Evolutionary conservation across 2,797 vertebrate genomes (phyloP).

Genomic region (Hoplostethus atlanticus): DNA sequence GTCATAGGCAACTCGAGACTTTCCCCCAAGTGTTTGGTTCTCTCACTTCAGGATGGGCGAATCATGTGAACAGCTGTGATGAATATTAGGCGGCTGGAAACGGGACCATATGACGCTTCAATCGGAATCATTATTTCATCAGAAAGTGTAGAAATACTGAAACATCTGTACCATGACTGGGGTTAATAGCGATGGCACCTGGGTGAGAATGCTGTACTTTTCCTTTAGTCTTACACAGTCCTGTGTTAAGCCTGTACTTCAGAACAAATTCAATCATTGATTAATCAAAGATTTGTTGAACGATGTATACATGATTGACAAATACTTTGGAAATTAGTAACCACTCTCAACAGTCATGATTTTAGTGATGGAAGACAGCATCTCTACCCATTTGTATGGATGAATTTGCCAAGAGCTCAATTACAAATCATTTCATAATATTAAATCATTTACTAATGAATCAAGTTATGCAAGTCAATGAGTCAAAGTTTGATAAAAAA

Average conservation of each 20-base stretch:
- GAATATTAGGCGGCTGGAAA: constrained; percentile 29
- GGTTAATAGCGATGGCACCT: constrained; percentile 50
- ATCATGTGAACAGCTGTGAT: constrained; percentile 51
- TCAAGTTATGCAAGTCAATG: constrained; percentile 35
- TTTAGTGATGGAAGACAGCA: constrained; percentile 50
- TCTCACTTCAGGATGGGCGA: constrained; percentile 32
- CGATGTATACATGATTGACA: constrained; percentile 21
- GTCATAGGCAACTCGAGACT: constrained; percentile 14
- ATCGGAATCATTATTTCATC: constrained; percentile 49
- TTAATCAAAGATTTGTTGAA: constrained; percentile 14
- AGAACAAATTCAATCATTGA: constrained; percentile 7
- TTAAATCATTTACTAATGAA: constrained; percentile 30
- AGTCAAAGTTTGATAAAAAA: constrained; percentile 25
- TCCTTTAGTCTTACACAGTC: constrained; percentile 6
- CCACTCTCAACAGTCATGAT: constrained; percentile 28
- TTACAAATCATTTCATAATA: constrained; percentile 33
- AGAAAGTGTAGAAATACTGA: constrained; percentile 41
- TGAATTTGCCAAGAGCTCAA: constrained; percentile 17
- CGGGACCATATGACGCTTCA: constrained; percentile 48
- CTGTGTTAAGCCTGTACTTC: not conserved
- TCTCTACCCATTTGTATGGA: constrained; percentile 28
- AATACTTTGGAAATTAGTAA: constrained; percentile 19
- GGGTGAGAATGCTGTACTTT: constrained; percentile 17
- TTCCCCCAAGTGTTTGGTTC: constrained; percentile 26
- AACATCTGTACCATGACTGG: constrained; percentile 52